A percentile compares a stretch with the other conserved stretches of the same genome.
Evolutionary conservation across 2,888 invertebrate genomes (phyloP).

Genomic region (Eupithecia inturbata): DNA sequence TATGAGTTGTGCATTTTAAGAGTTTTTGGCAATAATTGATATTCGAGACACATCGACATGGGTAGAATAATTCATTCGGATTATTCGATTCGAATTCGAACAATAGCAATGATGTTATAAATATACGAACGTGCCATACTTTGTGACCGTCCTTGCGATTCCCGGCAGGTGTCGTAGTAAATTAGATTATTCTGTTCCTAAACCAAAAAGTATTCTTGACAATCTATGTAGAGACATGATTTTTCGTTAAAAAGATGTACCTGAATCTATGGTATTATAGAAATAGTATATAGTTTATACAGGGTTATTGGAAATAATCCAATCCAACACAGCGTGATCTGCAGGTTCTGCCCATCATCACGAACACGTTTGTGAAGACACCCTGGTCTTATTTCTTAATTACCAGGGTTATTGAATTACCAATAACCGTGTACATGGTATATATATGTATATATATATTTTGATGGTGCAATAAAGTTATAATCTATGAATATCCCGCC

Average conservation of each 20-base stretch:
- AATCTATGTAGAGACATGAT: neutral
- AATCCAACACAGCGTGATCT: too few relatives aligned
- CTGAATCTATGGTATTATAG: too few relatives aligned
- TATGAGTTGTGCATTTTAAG: neutral
- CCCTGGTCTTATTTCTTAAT: too few relatives aligned
- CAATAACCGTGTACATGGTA: too few relatives aligned
- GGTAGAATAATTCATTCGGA: neutral
- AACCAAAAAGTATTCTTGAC: neutral
- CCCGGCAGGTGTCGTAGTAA: constrained; percentile 13
- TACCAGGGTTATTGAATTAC: too few relatives aligned
- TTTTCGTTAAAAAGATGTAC: neutral
- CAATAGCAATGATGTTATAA: constrained; percentile 7
- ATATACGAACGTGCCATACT: neutral
- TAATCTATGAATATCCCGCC: too few relatives aligned
- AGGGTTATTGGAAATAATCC: too few relatives aligned
- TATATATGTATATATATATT: too few relatives aligned
- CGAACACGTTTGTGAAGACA: too few relatives aligned
- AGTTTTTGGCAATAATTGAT: neutral
- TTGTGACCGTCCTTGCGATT: constrained; percentile 24
- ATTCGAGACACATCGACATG: neutral
- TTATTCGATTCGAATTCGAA: constrained; percentile 2
- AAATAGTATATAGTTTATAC: too few relatives aligned
- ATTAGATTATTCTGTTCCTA: constrained; percentile 9
- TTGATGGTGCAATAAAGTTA: too few relatives aligned
- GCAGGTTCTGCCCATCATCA: too few relatives aligned